Base-by-base conservation (phyloP, 1,140 invertebrate species). In the Acarapis woodi region DNA sequence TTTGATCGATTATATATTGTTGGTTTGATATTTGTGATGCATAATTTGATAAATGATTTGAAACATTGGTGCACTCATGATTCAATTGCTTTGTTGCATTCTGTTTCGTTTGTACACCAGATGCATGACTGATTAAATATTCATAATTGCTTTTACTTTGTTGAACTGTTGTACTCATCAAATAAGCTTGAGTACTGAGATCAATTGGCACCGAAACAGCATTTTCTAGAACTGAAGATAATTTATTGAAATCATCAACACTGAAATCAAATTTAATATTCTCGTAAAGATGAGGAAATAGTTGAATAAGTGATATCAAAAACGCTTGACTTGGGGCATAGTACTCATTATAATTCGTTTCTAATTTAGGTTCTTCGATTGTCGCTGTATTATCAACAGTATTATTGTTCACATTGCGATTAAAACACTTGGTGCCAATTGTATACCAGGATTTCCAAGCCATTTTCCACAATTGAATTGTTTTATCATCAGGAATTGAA, bases 241-340 rank as follows among this genome's bases (percentile, higher is more conserved):
- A 60, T 47, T 73, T 71, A 41, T 71, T 63, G 43, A 85, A 65
- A 57, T 85, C 78, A 6, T 63, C 55, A 3, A 65, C 56, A 6
- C 64, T 67, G 54, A 83, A 82, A 46, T 67, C 72, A 45, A 63
- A 58, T 59, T 73, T 71, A 42, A 88, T 77, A 49, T 85, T 75
- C 42, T 76, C 72, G 58, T 87, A 90, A 37, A 94, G 67, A 31
- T 71, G 69, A 14, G 83, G 80, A 53, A 93, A 87, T 50, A 87
- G 87, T 56, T 87, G 80, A 43, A 90, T 71, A 3, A 88, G 61
- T 1, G 82, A 75, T 1, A 82, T 83, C 19, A 94, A 63, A 58
- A 88, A 94, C 42, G 73, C 70, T 51, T 87, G 77, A 10, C 76
- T 77, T 2, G 82, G 82, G 42, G 80, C 66, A 53, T 80, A 85